Conservation (phyloP, 1,140 invertebrate species). For the Drosophila pruinosa region DNA sequence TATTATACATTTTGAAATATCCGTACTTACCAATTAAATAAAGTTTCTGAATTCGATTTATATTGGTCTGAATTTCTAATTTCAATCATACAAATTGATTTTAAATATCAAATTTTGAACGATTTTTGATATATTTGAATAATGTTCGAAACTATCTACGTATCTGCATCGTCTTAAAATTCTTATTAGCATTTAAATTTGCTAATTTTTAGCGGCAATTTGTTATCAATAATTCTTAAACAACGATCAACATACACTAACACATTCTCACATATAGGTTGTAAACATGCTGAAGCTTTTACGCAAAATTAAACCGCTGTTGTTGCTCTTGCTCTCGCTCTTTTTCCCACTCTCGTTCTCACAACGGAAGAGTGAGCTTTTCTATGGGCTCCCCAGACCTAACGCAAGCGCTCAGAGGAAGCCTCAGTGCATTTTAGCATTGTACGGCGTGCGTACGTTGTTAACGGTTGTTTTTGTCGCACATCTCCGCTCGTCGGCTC, state of each 20-base stretch:
- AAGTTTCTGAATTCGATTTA: not conserved
- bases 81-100: not conserved
- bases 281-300: not conserved
- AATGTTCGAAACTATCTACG: too few species aligned
- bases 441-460: slow-evolving; percentile 30
- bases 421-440: slow-evolving; percentile 33
- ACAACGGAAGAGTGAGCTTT: slow-evolving; percentile 25
- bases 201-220: not conserved
- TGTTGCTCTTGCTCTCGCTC: not conserved
- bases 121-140: too few species aligned
- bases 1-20: too few species aligned
- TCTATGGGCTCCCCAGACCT: slow-evolving; percentile 15
- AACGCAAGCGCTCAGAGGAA: slow-evolving; percentile 17
- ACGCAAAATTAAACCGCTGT: not conserved
- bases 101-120: too few species aligned
- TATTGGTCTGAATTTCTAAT: not conserved
- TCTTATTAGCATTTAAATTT: too few species aligned
- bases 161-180: too few species aligned
- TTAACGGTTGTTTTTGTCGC: slow-evolving; percentile 24
- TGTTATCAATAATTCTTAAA: not conserved
- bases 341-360: not conserved
- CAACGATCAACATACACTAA: not conserved
- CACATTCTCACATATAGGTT: not conserved
- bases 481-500: not conserved
- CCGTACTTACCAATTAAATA: not conserved